Evolutionary conservation across 2,888 invertebrate genomes (phyloP), one percentile per base, ranked within the genome.

Genomic region (Scaptomyza reducta): DNA sequence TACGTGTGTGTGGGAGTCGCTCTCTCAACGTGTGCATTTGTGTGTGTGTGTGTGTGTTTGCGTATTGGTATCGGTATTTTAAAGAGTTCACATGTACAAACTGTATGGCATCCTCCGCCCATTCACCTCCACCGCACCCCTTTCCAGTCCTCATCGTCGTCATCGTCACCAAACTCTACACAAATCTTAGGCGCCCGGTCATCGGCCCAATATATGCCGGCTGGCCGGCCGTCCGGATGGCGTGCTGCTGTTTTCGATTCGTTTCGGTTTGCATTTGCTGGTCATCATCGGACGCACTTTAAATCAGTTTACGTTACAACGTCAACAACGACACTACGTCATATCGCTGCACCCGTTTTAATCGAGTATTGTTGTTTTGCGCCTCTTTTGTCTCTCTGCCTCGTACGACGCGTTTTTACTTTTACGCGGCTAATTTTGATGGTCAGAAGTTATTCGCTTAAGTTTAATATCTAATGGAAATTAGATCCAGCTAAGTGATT

Each of bases 291-390:
- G 74, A 83, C 78, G 78, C 78, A 83, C 83, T 83, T 82, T 83
- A 86, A 86, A 83, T 86, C 82, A 83, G 82, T 83, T 83, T 83
- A 80, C 74, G 80, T 83, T 83, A 72, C 61, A 83, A 63, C 82
- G 86, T 80, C 82, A 80, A 56, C 77, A 70, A 56, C 78, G 71
- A 74, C 82, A 86, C 82, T 83, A 86, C 82, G 80, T 83, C 58
- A 77, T 35, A 35, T 35, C 35, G 35, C 35, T n/a, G 6, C 13
- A 13, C 13, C 1, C 7, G n/a, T 6, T 35, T 6, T 35, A 57
- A 35, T 13, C 29, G 27, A 27, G 38, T 13, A 51, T 60, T 33
- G 33, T 60, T 46, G 22, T 42, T 46, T 63, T 49, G 58, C 51
- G 38, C 14, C 33, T 42, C 51, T 31, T 40, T 35, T 53, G 14